phyloP scores from a whole-genome alignment of 2,888 invertebrate genomes.

The Crioceris asparagi region DNA sequence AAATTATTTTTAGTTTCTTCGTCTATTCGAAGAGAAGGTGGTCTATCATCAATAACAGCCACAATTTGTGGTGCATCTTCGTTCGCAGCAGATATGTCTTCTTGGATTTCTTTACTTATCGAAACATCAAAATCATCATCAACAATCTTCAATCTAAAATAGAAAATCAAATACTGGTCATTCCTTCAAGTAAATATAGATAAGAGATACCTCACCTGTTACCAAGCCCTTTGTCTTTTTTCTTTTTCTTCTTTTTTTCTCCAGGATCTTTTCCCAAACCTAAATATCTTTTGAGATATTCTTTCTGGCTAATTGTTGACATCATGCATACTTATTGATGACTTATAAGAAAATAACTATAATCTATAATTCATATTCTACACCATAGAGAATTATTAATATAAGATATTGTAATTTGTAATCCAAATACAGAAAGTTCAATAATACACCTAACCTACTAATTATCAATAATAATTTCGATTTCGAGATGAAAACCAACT shows the following conservation, averaged over 20 bases:
- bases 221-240: conserved; percentile 32
- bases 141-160: conserved; percentile 64
- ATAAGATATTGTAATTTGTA: no score
- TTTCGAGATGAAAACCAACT: no score
- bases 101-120: conserved; percentile 49
- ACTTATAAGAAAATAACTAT: no score
- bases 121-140: conserved; percentile 68
- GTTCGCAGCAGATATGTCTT: conserved; percentile 60
- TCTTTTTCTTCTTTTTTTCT: conserved; percentile 58
- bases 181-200: background rate
- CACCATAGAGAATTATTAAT: no score
- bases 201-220: conserved; percentile 19
- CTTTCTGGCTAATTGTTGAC: conserved; percentile 56
- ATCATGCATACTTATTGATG: no score
- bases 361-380: no score
- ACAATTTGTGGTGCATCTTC: conserved; percentile 89
- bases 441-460: no score
- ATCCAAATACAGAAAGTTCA: no score
- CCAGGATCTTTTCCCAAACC: conserved; percentile 50
- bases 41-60: conserved; percentile 75
- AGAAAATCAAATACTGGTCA: conserved; percentile 7
- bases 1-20: conserved; percentile 31
- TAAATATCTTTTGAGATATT: conserved; percentile 70
- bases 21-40: conserved; percentile 46
- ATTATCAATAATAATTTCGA: no score